These are phyloP conservation scores for Cepaea nemoralis DNA, from an alignment of 1,140 invertebrate genomes.

Conservation along the genomic window DNA sequence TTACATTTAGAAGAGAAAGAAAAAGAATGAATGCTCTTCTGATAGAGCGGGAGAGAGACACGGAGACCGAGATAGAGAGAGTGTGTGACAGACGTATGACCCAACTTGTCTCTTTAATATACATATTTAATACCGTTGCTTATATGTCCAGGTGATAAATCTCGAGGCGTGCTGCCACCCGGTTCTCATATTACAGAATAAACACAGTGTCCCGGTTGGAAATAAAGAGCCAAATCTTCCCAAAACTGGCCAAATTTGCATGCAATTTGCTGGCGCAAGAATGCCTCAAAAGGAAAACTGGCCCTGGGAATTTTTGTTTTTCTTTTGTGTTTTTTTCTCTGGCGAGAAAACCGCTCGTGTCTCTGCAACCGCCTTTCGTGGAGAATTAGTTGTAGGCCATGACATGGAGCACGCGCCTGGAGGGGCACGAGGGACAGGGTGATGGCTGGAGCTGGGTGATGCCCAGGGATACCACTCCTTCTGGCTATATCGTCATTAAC, in stretches of 20 bases:
- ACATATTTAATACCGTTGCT: no score
- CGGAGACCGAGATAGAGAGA: no score
- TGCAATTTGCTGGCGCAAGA: background rate
- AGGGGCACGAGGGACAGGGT: background rate
- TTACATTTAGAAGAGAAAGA: no score
- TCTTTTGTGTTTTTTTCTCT: background rate
- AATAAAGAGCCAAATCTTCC: background rate
- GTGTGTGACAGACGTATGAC: no score
- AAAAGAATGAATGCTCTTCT: no score
- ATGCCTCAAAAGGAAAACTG: background rate
- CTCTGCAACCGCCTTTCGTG: background rate
- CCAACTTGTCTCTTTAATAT: no score
- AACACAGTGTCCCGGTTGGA: background rate
- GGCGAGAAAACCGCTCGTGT: background rate
- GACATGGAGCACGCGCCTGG: background rate
- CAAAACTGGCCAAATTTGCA: slow-evolving; percentile 2
- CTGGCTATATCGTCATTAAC: background rate
- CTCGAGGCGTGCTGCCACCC: no score
- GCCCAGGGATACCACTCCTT: background rate
- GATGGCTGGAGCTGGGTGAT: background rate
- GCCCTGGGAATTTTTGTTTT: background rate
- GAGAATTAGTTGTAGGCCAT: background rate
- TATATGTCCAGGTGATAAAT: no score
- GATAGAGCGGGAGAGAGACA: no score
- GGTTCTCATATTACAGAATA: background rate